phyloP scores from a whole-genome alignment of 2,797 vertebrate genomes.

The Trachops cirrhosus region DNA sequence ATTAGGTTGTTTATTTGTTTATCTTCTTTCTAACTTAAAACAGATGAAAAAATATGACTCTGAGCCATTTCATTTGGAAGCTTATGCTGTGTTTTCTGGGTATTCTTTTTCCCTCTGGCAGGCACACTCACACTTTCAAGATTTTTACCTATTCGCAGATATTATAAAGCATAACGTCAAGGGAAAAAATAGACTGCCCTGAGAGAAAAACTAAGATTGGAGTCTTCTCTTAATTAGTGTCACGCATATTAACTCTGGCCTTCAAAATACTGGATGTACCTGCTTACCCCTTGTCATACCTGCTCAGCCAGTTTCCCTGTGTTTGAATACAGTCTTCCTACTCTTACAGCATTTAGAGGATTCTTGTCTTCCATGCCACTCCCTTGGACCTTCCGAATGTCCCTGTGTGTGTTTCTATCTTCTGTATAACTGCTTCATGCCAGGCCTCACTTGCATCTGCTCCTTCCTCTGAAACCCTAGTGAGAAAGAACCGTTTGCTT shows the following conservation, averaged over 20 bases:
- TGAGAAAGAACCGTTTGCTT: slow-evolving; percentile 15
- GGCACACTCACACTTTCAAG: slow-evolving; percentile 6
- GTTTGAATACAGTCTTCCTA: not conserved
- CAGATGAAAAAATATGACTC: not conserved
- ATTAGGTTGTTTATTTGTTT: not conserved
- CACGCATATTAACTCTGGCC: not conserved
- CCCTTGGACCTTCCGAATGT: not conserved
- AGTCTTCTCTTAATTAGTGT: slow-evolving; percentile 16
- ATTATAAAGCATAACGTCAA: not conserved
- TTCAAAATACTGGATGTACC: not conserved
- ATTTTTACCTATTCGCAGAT: not conserved
- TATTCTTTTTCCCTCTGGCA: not conserved
- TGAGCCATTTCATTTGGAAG: not conserved
- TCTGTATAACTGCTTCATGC: not conserved
- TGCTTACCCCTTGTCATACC: not conserved
- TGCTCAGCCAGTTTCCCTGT: not conserved
- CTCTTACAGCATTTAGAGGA: not conserved
- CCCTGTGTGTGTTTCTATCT: not conserved
- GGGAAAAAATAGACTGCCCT: not conserved
- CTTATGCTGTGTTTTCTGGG: not conserved
- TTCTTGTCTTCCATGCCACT: not conserved
- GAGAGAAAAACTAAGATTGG: not conserved
- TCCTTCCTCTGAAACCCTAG: not conserved
- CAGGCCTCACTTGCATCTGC: not conserved
- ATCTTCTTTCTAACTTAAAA: slow-evolving; percentile 13